Evolutionary conservation across 92 coral and sea anemone species (phyloP).

Genomic region (Parazoanthus swiftii): DNA sequence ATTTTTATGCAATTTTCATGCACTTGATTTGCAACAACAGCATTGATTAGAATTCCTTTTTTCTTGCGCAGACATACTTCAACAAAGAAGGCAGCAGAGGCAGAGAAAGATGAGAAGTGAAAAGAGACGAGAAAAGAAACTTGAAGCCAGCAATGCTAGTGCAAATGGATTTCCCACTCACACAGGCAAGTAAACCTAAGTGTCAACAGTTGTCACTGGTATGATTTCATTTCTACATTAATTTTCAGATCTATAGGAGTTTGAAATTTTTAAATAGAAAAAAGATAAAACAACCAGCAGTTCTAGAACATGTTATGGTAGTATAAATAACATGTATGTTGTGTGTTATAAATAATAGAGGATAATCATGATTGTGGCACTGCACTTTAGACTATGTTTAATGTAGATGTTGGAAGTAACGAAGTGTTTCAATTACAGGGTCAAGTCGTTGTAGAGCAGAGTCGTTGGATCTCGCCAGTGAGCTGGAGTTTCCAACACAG

Average conservation of each 20-base stretch:
- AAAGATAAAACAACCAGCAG: no score
- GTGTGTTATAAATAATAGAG: no score
- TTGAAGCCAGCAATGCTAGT: slow-evolving; percentile 51
- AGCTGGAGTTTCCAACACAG: slow-evolving; percentile 90
- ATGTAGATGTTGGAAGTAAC: background rate
- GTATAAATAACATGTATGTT: no score
- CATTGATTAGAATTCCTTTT: no score
- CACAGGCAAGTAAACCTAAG: slow-evolving; percentile 45
- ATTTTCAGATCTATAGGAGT: background rate
- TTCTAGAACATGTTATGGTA: no score
- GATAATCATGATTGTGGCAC: background rate
- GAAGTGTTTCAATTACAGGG: background rate
- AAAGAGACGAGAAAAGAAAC: slow-evolving; percentile 76
- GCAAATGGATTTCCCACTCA: slow-evolving; percentile 38
- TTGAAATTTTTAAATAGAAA: no score
- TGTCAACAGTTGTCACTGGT: background rate
- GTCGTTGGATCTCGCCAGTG: slow-evolving; percentile 78
- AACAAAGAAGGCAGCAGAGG: slow-evolving; percentile 76
- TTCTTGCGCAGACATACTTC: slow-evolving; percentile 60
- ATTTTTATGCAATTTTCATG: background rate
- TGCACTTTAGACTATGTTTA: background rate
- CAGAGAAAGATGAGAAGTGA: slow-evolving; percentile 92
- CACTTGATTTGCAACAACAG: background rate
- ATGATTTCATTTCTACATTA: background rate
- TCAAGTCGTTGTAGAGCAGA: slow-evolving; percentile 50